Evolutionary conservation across 2,888 invertebrate genomes (phyloP).

Genomic region (Drosophila kanekoi): DNA sequence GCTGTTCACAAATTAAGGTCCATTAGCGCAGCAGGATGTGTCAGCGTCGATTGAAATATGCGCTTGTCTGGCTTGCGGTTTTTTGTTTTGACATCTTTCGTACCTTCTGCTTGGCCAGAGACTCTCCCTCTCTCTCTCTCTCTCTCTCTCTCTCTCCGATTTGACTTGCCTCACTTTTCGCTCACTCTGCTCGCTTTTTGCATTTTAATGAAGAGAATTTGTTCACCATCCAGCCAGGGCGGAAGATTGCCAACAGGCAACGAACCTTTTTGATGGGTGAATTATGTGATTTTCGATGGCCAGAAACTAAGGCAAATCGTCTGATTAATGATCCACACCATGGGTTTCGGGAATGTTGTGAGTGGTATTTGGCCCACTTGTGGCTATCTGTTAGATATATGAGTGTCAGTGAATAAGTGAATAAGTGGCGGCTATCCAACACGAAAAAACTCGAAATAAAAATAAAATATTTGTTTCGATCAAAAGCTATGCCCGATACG

Average conservation of each 20-base stretch:
- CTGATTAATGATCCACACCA: conserved; percentile 65
- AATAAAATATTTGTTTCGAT: no score
- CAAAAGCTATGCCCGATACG: no score
- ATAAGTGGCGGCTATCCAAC: no score
- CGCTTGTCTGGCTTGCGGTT: conserved; percentile 77
- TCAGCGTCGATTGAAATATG: conserved; percentile 81
- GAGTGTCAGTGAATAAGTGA: not conserved
- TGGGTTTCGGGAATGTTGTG: conserved; percentile 15
- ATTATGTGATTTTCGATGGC: conserved; percentile 47
- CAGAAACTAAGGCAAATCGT: conserved; percentile 65
- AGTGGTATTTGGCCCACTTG: conserved; percentile 27
- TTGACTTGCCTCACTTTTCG: conserved; percentile 38
- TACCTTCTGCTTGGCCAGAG: conserved; percentile 29
- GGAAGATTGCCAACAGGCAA: conserved; percentile 17
- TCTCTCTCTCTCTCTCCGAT: not conserved
- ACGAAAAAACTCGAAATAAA: no score
- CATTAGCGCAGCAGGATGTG: conserved; percentile 83
- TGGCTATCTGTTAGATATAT: conserved; percentile 14
- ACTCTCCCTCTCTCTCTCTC: conserved; percentile 10
- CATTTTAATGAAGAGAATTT: conserved; percentile 74
- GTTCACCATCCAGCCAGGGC: conserved; percentile 35
- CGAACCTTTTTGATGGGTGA: conserved; percentile 58
- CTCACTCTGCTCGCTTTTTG: conserved; percentile 50
- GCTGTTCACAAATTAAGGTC: conserved; percentile 83
- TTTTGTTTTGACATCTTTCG: conserved; percentile 77